Percentiles rank a stretch among this genome's conserved stretches.
Evolutionary conservation across 1,140 invertebrate genomes (phyloP).

Genomic region (Heliconius nattereri): DNA sequence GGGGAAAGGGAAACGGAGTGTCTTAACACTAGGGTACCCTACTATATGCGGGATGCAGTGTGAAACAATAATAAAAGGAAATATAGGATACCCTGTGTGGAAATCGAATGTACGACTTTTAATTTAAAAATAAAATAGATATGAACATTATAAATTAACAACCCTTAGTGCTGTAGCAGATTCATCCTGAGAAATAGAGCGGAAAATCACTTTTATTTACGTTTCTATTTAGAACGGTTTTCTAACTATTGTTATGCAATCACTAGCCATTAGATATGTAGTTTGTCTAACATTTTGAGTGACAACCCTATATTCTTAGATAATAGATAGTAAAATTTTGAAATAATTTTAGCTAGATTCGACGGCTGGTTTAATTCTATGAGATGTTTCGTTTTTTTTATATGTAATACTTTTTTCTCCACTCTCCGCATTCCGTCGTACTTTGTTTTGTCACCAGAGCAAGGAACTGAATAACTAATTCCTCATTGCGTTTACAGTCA

Average conservation of each 20-base stretch:
- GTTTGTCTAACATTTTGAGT: background rate
- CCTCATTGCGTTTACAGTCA: no score
- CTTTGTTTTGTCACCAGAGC: no score
- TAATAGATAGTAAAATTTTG: no score
- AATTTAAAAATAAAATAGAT: background rate
- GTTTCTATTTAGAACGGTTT: conserved; percentile 5
- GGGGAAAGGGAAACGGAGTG: no score
- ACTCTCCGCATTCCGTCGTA: background rate
- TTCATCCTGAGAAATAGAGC: conserved; percentile 15
- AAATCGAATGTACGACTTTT: background rate
- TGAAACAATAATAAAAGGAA: no score
- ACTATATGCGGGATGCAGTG: no score
- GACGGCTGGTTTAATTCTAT: background rate
- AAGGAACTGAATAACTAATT: no score
- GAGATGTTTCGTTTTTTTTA: no score
- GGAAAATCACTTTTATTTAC: conserved; percentile 21
- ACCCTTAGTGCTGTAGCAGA: background rate
- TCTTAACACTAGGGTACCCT: no score
- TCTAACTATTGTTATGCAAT: background rate
- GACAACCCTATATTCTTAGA: background rate
- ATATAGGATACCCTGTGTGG: background rate
- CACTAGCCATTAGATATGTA: background rate
- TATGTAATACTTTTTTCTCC: no score
- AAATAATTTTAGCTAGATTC: background rate
- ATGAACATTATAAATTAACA: conserved; percentile 4